Base-by-base conservation (phyloP, 2,113 vertebrate genomes). In the Poeciliopsis prolifica region DNA sequence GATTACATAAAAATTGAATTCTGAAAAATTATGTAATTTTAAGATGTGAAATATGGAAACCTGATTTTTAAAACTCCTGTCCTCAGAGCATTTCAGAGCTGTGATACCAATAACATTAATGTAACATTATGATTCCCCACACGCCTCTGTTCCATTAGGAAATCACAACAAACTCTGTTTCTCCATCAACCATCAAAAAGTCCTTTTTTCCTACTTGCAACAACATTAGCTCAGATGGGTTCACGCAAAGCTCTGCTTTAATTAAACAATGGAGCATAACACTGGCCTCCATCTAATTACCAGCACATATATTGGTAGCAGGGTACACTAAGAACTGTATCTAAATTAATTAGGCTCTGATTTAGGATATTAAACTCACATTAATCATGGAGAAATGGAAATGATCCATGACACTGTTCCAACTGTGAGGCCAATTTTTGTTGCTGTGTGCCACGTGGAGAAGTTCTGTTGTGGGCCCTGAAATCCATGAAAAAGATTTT, bases 341-440 rank as follows among this genome's bases (percentile, higher is more conserved):
- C 96, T 96, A 96, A 96, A 97, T 97, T 97, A 96, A 97, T 97
- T 96, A 97, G 95, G 95, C 96, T 97, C 96, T 97, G 95, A 97
- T 97, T 97, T 96, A 96, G 96, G 95, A 96, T 97, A 97, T 96
- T 97, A 97, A 97, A 97, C 96, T 96, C 95, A 96, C 96, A 97
- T 97, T 95, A 97, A 97, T 97, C 96, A 96, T 96, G 94, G 95
- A 95, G 96, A 96, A 96, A 96, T 95, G 95, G 95, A 96, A 98
- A 97, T 97, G 96, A 96, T 96, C 95, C 95, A 96, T 96, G 95
- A 96, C 93, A 92, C 87, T 80, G 92, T 93, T 95, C 95, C 95
- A 97, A 96, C 96, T 96, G 96, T 89, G 95, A 95, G 93, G 51
- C 24, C 24, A 24, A 58, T 24, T 48, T 58, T 58, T 58, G 51